Evolutionary conservation across 2,888 invertebrate genomes (phyloP), one percentile per base, ranked within the genome.

Genomic region (Lissocephala sabroskyi): DNA sequence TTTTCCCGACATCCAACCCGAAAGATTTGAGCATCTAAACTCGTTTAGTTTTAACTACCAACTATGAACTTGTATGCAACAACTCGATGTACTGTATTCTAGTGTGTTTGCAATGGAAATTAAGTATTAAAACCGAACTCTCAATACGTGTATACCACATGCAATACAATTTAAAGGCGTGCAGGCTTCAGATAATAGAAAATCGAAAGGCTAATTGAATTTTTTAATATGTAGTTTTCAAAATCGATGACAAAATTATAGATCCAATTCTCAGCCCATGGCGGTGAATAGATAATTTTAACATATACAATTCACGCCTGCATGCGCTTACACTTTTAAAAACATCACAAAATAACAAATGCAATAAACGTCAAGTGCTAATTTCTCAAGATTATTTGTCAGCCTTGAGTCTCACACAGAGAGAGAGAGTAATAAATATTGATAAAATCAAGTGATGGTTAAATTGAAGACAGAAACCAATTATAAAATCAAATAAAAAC

Each of bases 401-500:
- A n/a, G n/a, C n/a, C 13, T 2, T 13, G n/a, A 49, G 47, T 48
- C 16, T 35, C 35, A 62, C 50, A 37, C 49, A 58, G 42, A 45
- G 32, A 41, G n/a, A n/a, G n/a, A 63, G 48, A 33, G 52, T 58
- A 70, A 57, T 50, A 57, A 18, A 71, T 66, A 54, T 37, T 54
- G 59, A 56, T 56, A 62, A 53, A 56, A 39, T 28, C 30, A 52
- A 57, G 58, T 57, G 73, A 71, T 75, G 67, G 53, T 67, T 45
- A 49, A 71, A 65, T 48, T 54, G 43, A 14, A 17, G 16, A 41
- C 44, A 56, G 57, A 73, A 68, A 46, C 35, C 13, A 59, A 67
- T 39, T 76, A 64, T 74, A 74, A 62, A 76, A 59, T 77, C 65
- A 59, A 79, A 79, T 79, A 71, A 77, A 77, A 57, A 57, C 54